A percentile compares a stretch with the other conserved stretches of the same genome.
Evolutionary conservation across 2,888 invertebrate genomes (phyloP).

Genomic region (Pyrocoelia pectoralis): DNA sequence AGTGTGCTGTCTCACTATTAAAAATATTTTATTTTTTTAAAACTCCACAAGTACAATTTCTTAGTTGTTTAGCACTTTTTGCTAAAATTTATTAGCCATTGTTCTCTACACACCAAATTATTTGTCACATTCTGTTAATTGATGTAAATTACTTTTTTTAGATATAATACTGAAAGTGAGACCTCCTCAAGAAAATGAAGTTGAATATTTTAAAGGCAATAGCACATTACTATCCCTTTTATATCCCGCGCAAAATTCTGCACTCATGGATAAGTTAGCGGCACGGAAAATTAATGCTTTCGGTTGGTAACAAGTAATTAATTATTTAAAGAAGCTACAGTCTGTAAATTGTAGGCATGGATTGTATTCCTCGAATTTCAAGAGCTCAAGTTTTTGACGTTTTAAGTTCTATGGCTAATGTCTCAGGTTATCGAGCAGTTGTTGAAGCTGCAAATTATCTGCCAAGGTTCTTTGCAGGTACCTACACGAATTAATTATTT

Average conservation of each 20-base stretch:
- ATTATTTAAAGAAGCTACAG: neutral
- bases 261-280: conserved; percentile 74
- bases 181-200: conserved; percentile 72
- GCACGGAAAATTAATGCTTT: conserved; percentile 79
- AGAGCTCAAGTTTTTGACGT: conserved; percentile 92
- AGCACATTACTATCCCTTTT: conserved; percentile 83
- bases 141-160: too few relatives aligned
- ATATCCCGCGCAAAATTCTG: conserved; percentile 84
- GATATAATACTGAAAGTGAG: conserved; percentile 85
- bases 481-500: conserved; percentile 11
- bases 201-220: conserved; percentile 70
- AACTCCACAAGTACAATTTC: too few relatives aligned
- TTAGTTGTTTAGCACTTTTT: too few relatives aligned
- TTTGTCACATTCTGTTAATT: too few relatives aligned
- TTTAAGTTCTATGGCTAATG: conserved; percentile 91
- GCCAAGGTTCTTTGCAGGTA: conserved; percentile 89
- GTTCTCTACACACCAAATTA: too few relatives aligned
- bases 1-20: too few relatives aligned
- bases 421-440: conserved; percentile 87
- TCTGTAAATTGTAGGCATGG: conserved; percentile 74
- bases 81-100: too few relatives aligned
- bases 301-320: conserved; percentile 67
- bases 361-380: conserved; percentile 86
- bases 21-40: too few relatives aligned
- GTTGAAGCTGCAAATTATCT: conserved; percentile 89